A percentile compares a stretch with the other conserved stretches of the same genome.
phyloP scores from a whole-genome alignment of 2,797 vertebrate species.

The Trichosurus vulpecula region DNA sequence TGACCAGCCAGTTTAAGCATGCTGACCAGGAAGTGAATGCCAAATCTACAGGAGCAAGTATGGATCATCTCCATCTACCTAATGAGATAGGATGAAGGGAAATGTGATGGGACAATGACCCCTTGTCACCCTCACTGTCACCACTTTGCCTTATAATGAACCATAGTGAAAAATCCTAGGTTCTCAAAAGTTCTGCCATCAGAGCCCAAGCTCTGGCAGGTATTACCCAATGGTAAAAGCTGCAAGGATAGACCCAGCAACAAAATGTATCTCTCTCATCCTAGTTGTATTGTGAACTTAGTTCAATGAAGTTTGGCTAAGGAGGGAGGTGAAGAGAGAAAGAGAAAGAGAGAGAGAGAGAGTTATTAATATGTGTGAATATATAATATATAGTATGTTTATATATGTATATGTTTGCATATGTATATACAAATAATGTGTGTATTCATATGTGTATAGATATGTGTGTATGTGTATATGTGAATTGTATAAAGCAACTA shows the following conservation, averaged over 20 bases:
- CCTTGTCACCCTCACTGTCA: background rate
- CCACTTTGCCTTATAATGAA: background rate
- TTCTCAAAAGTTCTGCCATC: background rate
- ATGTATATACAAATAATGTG: background rate
- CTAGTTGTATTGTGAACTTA: background rate
- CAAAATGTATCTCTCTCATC: background rate
- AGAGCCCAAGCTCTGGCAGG: background rate
- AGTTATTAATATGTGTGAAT: background rate
- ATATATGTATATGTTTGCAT: background rate
- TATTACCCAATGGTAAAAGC: background rate
- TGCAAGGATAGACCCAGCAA: background rate
- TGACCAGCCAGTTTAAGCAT: background rate
- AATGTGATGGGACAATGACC: background rate
- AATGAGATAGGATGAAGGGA: background rate
- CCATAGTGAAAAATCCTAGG: background rate
- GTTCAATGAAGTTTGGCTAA: background rate
- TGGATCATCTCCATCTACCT: background rate
- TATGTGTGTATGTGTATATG: background rate
- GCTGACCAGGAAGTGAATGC: background rate
- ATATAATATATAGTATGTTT: background rate
- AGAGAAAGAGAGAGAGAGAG: background rate
- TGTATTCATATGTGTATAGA: too few relatives aligned
- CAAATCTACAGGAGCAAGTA: background rate
- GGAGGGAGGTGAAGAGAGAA: background rate
- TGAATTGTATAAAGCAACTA: background rate